These are phyloP conservation scores for Cossypha polioptera DNA, from an alignment of 2,797 vertebrate species.

Conservation along the genomic window DNA sequence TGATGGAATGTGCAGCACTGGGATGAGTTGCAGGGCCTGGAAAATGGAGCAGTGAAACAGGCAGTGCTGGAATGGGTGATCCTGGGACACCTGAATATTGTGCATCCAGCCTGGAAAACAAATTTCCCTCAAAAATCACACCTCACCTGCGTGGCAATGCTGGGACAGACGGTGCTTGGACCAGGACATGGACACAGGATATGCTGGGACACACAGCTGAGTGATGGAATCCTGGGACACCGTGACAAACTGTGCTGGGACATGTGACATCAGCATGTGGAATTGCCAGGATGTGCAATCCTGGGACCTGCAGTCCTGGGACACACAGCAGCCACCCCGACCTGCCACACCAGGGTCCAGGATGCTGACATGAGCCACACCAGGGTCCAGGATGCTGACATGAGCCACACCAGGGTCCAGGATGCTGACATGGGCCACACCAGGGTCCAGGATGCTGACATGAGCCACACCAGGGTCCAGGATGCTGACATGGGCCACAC, in stretches of 20 bases:
- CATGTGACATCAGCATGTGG: rapidly evolving
- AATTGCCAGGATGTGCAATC: rapidly evolving
- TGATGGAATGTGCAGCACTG: rapidly evolving
- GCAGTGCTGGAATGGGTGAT: neutral
- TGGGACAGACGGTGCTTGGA: neutral
- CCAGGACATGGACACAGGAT: neutral
- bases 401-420: neutral
- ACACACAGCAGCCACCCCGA: neutral
- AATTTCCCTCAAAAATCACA: neutral
- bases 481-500: neutral
- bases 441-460: rapidly evolving
- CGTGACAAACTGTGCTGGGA: neutral
- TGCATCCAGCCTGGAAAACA: neutral
- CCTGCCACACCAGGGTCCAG: rapidly evolving
- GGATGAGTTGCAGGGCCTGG: neutral
- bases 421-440: neutral
- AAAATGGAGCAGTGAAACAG: neutral
- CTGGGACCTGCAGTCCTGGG: neutral
- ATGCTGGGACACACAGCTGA: too few species aligned
- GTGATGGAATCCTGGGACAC: neutral
- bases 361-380: neutral
- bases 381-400: rapidly evolving
- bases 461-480: rapidly evolving
- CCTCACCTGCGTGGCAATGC: rapidly evolving
- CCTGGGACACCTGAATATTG: rapidly evolving